Evolutionary conservation across 2,888 invertebrate genomes (phyloP), one percentile per base, ranked within the genome.

Genomic region (Ctena decussata): DNA sequence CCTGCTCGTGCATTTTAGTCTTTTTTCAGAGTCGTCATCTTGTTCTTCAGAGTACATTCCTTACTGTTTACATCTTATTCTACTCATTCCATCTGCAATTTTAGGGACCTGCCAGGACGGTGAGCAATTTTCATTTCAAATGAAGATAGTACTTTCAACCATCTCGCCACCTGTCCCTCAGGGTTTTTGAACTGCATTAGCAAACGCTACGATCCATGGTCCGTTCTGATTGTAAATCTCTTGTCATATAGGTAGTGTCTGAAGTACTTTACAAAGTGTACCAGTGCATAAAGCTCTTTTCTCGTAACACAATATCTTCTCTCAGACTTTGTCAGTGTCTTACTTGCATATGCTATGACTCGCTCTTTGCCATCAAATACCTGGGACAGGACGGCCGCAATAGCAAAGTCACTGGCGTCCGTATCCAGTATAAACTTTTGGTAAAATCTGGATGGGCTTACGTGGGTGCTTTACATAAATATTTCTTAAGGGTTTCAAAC

Each of bases 101-200:
- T 32, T 24, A 44, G 90, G 0, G 27, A 12, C 30, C 53, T 24
- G 1, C 90, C 86, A 15, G 79, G 73, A 30, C 89, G 21, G 65
- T 87, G 80, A 11, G 60, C 44, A 77, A 37, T n/a, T n/a, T n/a
- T n/a, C n/a, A n/a, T n/a, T n/a, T 90, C 79, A 71, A 65, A 89
- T 8, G 41, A 44, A 12, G 65, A 30, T n/a, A 90, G 24, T 8
- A 60, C 27, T 37, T 85, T 80, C 32, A 84, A 18, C 87, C 85
- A 89, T 30, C 84, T 35, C 15, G 84, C 78, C 49, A 78, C 39
- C 44, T 70, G 69, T 30, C 70, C 71, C 46, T 77, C 46, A 44
- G 46, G 27, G 27, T 78, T 27, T 32, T 77, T 80, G 27, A 39
- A 49, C 49, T n/a, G n/a, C n/a, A n/a, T n/a, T n/a, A n/a, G n/a